Evolutionary conservation across 2,113 vertebrate genomes (phyloP).

Genomic region (Hiodon tergisus): DNA sequence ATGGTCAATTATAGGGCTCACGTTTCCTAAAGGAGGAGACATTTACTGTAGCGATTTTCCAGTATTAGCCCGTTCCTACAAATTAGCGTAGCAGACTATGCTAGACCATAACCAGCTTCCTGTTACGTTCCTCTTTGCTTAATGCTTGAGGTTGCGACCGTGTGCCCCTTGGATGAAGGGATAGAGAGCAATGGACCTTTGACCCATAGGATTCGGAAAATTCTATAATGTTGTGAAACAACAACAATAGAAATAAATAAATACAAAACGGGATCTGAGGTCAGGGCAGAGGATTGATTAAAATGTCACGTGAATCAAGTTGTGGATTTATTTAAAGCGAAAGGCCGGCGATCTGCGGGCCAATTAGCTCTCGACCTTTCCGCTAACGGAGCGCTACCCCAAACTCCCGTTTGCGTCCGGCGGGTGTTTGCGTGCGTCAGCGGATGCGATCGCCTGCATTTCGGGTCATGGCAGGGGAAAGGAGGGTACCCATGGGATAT

Average conservation of each 20-base stretch:
- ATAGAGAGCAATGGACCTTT: not conserved
- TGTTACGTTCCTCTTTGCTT: too few species aligned
- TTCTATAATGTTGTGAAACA: not conserved
- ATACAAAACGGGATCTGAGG: not conserved
- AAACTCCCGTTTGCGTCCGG: not conserved
- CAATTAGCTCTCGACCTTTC: slow-evolving; percentile 19
- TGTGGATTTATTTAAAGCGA: slow-evolving; percentile 8
- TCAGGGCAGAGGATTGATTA: not conserved
- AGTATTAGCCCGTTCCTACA: not conserved
- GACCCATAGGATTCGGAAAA: not conserved
- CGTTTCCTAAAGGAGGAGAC: too few species aligned
- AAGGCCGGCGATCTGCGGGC: slow-evolving; percentile 8
- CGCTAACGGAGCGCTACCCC: not conserved
- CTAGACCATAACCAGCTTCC: not conserved
- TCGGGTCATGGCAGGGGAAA: too few species aligned
- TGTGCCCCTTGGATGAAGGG: not conserved
- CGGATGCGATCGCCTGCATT: not conserved
- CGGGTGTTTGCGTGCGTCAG: not conserved
- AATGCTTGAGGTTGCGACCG: not conserved
- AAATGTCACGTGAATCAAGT: slow-evolving; percentile 17
- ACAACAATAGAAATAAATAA: not conserved
- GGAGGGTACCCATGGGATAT: too few species aligned
- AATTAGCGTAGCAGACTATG: not conserved
- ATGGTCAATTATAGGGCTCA: too few species aligned
- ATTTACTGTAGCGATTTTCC: not conserved